Evolutionary conservation across 2,888 invertebrate species (phyloP).

Genomic region (Amblyjoppa proteus): DNA sequence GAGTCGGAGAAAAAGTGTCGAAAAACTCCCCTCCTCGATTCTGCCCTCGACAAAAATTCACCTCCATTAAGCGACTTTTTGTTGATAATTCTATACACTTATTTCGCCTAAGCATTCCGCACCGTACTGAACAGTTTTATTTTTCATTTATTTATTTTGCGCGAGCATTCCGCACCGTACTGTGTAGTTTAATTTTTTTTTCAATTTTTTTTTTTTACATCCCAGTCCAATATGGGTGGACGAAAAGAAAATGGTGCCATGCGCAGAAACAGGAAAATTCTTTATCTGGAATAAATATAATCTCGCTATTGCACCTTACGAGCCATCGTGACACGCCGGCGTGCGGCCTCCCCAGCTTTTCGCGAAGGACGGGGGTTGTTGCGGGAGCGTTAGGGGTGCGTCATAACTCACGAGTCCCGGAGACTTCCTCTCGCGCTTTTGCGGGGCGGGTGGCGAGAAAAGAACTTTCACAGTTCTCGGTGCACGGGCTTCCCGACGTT

Average conservation of each 20-base stretch:
- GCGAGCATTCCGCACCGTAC: too few species aligned
- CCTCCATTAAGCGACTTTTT: neutral
- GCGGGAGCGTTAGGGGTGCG: conserved; percentile 44
- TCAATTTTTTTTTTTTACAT: neutral
- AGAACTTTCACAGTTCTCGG: conserved; percentile 54
- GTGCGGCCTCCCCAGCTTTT: conserved; percentile 3
- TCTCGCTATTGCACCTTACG: conserved; percentile 77
- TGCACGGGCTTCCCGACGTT: conserved; percentile 32
- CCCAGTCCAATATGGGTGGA: neutral
- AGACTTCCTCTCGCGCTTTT: conserved; percentile 49
- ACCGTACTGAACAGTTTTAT: neutral
- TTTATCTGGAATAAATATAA: conserved; percentile 77
- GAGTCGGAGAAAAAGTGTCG: too few species aligned
- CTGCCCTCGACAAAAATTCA: too few species aligned
- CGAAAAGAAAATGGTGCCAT: neutral
- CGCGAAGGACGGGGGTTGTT: conserved; percentile 40
- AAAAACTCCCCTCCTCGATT: too few species aligned
- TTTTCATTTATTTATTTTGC: neutral
- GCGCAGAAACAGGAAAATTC: conserved; percentile 2
- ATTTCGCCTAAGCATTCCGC: neutral
- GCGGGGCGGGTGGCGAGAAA: conserved; percentile 38
- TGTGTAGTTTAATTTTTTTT: neutral
- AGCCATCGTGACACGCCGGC: conserved; percentile 65
- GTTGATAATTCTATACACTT: neutral
- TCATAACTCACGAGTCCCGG: conserved; percentile 63